phyloP scores from a whole-genome alignment of 1,140 invertebrate species.

The Arion vulgaris region DNA sequence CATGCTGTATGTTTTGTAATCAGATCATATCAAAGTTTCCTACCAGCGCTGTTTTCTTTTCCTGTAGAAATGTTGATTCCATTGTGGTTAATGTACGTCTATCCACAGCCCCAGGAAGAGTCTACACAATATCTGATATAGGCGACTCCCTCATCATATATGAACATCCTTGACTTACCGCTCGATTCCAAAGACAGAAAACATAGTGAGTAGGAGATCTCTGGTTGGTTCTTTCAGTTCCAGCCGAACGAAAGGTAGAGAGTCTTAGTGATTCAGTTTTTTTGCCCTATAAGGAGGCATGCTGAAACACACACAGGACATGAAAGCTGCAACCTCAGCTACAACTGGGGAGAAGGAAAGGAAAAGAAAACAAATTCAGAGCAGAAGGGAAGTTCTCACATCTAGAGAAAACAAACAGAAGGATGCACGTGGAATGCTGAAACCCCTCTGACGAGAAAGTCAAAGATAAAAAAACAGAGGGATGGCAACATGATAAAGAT shows the following conservation, averaged over 20 bases:
- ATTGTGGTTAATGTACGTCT: not conserved
- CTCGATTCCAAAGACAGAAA: not conserved
- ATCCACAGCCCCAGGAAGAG: not conserved
- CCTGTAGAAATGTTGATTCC: not conserved
- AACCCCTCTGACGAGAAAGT: conserved; percentile 7
- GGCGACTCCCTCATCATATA: not conserved
- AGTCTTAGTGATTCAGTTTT: not conserved
- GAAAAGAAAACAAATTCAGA: not conserved
- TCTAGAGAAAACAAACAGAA: conserved; percentile 28
- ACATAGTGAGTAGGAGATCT: not conserved
- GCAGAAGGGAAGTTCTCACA: conserved; percentile 2
- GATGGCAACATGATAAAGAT: no score
- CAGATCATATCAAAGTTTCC: no score
- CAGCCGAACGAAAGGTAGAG: not conserved
- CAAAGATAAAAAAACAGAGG: not conserved
- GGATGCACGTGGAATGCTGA: conserved; percentile 23
- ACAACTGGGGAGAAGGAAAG: not conserved
- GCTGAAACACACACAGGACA: not conserved
- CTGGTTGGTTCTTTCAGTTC: not conserved
- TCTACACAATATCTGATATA: no score
- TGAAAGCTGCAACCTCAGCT: not conserved
- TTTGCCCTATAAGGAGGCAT: not conserved
- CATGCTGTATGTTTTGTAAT: no score
- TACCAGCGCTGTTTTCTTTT: no score
- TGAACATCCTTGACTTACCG: not conserved